A percentile compares a stretch with the other conserved stretches of the same genome.
Evolutionary conservation across 2,888 invertebrate species (phyloP).

Genomic region (Poecilobothrus nobilitatus): DNA sequence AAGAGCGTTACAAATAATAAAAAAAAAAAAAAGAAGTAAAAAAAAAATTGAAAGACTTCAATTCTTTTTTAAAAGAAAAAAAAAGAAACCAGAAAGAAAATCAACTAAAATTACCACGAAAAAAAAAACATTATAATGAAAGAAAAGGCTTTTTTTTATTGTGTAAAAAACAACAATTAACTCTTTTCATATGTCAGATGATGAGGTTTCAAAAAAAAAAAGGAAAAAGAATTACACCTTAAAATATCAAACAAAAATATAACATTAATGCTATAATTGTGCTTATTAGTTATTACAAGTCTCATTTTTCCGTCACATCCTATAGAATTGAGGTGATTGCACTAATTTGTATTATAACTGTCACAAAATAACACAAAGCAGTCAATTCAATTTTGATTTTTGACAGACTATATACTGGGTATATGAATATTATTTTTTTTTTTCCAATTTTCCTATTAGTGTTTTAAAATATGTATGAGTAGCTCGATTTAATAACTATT

Average conservation of each 20-base stretch:
- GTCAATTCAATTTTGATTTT: too few species aligned
- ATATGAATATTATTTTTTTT: too few species aligned
- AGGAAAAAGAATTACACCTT: too few species aligned
- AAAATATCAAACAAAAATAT: neutral
- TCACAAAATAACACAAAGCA: too few species aligned
- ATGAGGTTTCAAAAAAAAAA: neutral
- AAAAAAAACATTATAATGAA: neutral
- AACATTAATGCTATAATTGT: too few species aligned
- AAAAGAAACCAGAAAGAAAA: neutral
- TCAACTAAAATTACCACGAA: neutral
- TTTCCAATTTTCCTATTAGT: too few species aligned
- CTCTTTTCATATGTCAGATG: neutral
- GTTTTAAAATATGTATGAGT: too few species aligned
- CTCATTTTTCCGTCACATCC: too few species aligned
- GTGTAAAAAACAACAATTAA: neutral
- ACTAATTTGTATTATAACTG: too few species aligned
- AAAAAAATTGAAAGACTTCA: neutral
- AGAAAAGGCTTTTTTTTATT: neutral
- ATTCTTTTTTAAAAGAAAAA: neutral
- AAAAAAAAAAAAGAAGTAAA: constrained; percentile 2
- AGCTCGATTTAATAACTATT: neutral
- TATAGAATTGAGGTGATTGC: too few species aligned
- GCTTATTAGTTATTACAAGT: too few species aligned
- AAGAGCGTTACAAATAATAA: neutral
- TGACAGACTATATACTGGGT: too few species aligned